These are phyloP conservation scores for Eidolon dupreanum DNA, from an alignment of 2,797 vertebrate species.

Conservation along the genomic window DNA sequence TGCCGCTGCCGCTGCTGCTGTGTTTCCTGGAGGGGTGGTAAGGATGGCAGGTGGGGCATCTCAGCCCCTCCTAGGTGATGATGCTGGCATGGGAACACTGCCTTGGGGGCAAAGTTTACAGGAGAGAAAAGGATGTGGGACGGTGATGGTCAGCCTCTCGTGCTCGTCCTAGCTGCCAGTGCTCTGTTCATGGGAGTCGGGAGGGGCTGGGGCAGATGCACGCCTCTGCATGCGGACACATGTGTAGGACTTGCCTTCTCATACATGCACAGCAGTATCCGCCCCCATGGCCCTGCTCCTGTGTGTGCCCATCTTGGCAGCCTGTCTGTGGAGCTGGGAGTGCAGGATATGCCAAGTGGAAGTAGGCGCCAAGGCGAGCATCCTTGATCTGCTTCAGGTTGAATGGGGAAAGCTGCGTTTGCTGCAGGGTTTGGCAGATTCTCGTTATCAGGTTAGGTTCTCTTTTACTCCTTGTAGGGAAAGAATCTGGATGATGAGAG, in stretches of 20 bases:
- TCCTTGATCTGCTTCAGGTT: neutral
- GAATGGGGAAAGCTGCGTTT: neutral
- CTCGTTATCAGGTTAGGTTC: neutral
- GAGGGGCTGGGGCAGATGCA: neutral
- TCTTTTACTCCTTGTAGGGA: neutral
- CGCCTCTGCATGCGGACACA: rapidly evolving
- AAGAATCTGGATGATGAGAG: neutral
- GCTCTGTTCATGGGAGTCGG: rapidly evolving
- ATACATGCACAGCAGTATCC: rapidly evolving
- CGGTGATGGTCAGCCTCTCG: neutral
- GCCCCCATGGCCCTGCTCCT: neutral
- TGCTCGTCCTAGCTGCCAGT: neutral
- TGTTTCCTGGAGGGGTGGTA: neutral
- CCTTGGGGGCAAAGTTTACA: neutral
- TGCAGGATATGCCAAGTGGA: neutral
- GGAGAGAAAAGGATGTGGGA: neutral
- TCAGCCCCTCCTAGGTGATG: neutral
- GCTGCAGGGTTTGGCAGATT: neutral
- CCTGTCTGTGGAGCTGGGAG: neutral
- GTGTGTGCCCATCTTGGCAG: neutral
- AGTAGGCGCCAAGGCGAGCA: neutral
- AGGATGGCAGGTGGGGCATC: neutral
- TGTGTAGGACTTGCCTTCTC: neutral
- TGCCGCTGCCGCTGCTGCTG: rapidly evolving
- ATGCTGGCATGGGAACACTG: neutral